Percentiles rank a stretch among this genome's conserved stretches.
Evolutionary conservation across 2,113 vertebrate genomes (phyloP).

Genomic region (Scomber japonicus): DNA sequence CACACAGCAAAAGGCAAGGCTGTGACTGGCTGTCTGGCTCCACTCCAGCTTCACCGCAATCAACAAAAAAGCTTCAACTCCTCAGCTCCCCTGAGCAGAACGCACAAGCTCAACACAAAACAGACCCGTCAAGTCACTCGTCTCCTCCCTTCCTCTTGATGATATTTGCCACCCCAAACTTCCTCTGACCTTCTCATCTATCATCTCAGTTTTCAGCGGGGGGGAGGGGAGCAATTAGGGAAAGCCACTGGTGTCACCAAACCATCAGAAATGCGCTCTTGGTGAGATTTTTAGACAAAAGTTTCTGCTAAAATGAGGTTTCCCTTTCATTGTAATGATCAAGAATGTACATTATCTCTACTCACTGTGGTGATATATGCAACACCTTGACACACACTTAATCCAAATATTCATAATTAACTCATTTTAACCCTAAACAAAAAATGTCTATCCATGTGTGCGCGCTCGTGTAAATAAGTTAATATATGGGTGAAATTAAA

Average conservation of each 20-base stretch:
- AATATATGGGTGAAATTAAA: not conserved
- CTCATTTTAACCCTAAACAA: not conserved
- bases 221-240: not conserved
- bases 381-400: not conserved
- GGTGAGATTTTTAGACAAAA: not conserved
- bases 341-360: not conserved
- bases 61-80: slow-evolving; percentile 46
- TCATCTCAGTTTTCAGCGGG: not conserved
- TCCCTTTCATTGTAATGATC: not conserved
- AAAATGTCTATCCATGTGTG: not conserved
- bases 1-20: slow-evolving; percentile 68
- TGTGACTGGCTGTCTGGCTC: slow-evolving; percentile 68
- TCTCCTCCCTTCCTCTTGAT: not conserved
- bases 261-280: not conserved
- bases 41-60: slow-evolving; percentile 65
- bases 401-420: not conserved
- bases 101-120: slow-evolving; percentile 28
- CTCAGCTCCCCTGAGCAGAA: slow-evolving; percentile 28
- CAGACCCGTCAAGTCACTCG: slow-evolving; percentile 10
- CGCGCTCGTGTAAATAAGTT: not conserved
- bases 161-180: not conserved
- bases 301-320: not conserved
- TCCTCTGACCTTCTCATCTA: not conserved
- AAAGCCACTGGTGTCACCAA: not conserved
- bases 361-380: not conserved